Percentiles rank a stretch among this genome's conserved stretches.
These are phyloP conservation scores for Helicoverpa armigera DNA, from an alignment of 1,140 invertebrate genomes.

Conservation along the genomic window DNA sequence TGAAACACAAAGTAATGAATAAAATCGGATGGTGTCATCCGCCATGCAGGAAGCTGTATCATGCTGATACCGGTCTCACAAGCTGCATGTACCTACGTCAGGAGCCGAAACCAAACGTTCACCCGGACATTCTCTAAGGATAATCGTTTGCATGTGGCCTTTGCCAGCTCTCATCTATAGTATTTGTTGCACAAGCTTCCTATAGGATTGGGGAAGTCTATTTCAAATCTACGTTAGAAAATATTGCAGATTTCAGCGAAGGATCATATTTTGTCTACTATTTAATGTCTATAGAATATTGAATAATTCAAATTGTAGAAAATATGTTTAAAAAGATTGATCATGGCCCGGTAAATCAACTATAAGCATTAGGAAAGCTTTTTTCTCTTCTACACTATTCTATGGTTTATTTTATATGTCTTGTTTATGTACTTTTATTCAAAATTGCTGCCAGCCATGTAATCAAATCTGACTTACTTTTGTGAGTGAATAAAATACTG, in stretches of 20 bases:
- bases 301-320: conserved; percentile 20
- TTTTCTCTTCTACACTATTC: conserved; percentile 27
- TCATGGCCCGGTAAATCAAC: conserved; percentile 14
- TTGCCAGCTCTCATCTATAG: conserved; percentile 31
- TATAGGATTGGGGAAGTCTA: conserved; percentile 31
- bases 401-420: conserved; percentile 4
- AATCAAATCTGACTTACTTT: conserved; percentile 45
- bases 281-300: conserved; percentile 23
- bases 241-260: conserved; percentile 17
- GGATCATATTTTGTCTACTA: conserved; percentile 12
- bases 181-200: conserved; percentile 46
- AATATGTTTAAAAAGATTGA: conserved; percentile 22
- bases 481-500: conserved; percentile 15
- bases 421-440: conserved; percentile 22
- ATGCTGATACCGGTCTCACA: conserved; percentile 79
- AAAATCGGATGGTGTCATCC: conserved; percentile 80
- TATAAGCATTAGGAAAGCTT: conserved; percentile 31
- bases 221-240: conserved; percentile 43
- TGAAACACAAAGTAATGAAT: conserved; percentile 80
- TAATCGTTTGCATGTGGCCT: conserved; percentile 36
- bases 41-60: conserved; percentile 85
- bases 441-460: background rate
- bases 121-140: conserved; percentile 51
- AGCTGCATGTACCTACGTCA: conserved; percentile 70
- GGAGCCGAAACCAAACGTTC: conserved; percentile 52